Percentiles rank a stretch among this genome's conserved stretches.
These are phyloP conservation scores for Kradibia gibbosae DNA, from an alignment of 1,140 invertebrate genomes.

Conservation along the genomic window DNA sequence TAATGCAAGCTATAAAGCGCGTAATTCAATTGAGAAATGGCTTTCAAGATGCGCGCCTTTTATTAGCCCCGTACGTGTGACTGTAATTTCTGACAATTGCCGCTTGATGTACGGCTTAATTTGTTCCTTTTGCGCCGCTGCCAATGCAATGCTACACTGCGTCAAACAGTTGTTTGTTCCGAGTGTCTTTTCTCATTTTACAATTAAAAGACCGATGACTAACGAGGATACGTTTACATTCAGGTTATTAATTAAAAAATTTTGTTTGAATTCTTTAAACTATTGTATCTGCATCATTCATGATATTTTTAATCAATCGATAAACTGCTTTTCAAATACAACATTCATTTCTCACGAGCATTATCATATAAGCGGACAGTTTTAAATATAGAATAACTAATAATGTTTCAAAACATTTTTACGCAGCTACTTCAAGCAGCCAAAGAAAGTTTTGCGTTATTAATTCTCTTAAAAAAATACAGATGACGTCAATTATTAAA, in stretches of 20 bases:
- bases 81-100: neutral
- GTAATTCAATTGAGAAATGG: conserved; percentile 10
- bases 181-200: too few relatives aligned
- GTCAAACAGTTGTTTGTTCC: neutral
- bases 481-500: neutral
- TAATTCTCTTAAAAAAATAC: neutral
- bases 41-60: conserved; percentile 1
- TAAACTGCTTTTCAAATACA: too few relatives aligned
- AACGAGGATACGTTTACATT: too few relatives aligned
- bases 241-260: too few relatives aligned
- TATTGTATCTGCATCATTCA: too few relatives aligned
- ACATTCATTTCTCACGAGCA: too few relatives aligned
- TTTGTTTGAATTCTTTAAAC: too few relatives aligned
- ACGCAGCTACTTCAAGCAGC: neutral
- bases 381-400: neutral
- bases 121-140: neutral
- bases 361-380: too few relatives aligned
- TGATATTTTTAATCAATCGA: too few relatives aligned
- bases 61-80: neutral
- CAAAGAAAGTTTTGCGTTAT: neutral
- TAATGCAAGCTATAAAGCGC: neutral
- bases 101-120: neutral
- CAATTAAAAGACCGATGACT: too few relatives aligned
- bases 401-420: neutral
- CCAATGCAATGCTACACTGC: neutral